Evolutionary conservation across 2,797 vertebrate genomes (phyloP).

Genomic region (Heterohyrax brucei): DNA sequence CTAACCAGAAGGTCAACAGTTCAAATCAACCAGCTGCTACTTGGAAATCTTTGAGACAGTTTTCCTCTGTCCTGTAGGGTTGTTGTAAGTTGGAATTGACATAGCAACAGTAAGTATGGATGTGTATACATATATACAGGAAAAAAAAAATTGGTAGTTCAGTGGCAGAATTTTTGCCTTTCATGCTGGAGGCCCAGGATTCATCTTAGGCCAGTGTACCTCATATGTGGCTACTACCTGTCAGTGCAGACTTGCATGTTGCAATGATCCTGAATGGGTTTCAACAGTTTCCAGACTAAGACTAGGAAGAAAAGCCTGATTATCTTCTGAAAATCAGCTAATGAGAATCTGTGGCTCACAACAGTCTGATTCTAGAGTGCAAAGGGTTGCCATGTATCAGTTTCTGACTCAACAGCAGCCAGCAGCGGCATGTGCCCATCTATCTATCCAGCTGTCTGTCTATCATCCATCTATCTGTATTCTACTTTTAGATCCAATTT

Average conservation of each 20-base stretch:
- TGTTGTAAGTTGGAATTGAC: no score
- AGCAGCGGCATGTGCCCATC: background rate
- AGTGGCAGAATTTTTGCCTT: background rate
- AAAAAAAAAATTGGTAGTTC: background rate
- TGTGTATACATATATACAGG: no score
- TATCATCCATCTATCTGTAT: background rate
- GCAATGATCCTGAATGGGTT: no score
- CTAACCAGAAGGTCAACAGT: no score
- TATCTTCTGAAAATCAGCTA: background rate
- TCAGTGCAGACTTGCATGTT: background rate
- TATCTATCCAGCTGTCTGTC: no score
- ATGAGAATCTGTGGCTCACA: background rate
- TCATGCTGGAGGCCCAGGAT: background rate
- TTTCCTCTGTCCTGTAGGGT: no score
- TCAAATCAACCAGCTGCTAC: no score
- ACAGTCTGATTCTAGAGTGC: background rate
- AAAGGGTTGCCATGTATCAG: background rate
- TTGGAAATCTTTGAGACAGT: no score
- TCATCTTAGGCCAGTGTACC: background rate
- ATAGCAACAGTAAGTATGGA: no score
- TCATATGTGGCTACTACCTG: background rate
- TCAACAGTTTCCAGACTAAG: background rate
- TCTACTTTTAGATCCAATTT: conserved; percentile 8
- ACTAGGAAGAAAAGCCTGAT: background rate
- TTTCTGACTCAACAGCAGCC: background rate